Percentiles rank a stretch among this genome's conserved stretches.
Evolutionary conservation across 1,140 invertebrate species (phyloP).

Genomic region (Cotesia chilonis): DNA sequence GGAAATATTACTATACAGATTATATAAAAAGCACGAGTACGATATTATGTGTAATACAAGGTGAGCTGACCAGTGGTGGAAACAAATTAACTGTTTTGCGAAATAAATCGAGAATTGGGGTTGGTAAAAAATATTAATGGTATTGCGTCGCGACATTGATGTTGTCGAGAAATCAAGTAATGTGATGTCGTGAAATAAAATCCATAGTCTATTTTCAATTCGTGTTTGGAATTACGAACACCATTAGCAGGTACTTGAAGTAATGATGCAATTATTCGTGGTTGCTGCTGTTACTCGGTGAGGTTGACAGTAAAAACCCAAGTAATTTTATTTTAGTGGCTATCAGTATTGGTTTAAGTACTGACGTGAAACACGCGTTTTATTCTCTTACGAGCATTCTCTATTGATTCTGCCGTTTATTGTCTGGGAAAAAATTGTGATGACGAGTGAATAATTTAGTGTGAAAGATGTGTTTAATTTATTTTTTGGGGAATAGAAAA

Average conservation of each 20-base stretch:
- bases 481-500: too few species aligned
- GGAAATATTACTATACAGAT: neutral
- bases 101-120: neutral
- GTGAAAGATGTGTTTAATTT: too few species aligned
- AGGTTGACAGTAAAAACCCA: too few species aligned
- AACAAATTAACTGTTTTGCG: neutral
- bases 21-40: too few species aligned
- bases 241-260: neutral
- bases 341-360: too few species aligned
- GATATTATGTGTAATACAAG: neutral
- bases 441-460: too few species aligned
- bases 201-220: slow-evolving; percentile 1
- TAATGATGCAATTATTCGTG: slow-evolving; percentile 3
- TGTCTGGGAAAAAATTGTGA: too few species aligned
- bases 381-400: too few species aligned
- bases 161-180: neutral
- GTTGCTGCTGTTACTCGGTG: too few species aligned
- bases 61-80: neutral
- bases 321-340: too few species aligned
- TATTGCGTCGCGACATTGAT: neutral
- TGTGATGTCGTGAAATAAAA: neutral
- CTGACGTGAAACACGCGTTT: too few species aligned
- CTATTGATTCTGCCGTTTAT: too few species aligned
- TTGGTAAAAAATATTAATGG: neutral
- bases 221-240: neutral